Evolutionary conservation across 2,113 vertebrate species (phyloP), one percentile per base, ranked within the genome.

Genomic region (Ancistrus triradiatus): DNA sequence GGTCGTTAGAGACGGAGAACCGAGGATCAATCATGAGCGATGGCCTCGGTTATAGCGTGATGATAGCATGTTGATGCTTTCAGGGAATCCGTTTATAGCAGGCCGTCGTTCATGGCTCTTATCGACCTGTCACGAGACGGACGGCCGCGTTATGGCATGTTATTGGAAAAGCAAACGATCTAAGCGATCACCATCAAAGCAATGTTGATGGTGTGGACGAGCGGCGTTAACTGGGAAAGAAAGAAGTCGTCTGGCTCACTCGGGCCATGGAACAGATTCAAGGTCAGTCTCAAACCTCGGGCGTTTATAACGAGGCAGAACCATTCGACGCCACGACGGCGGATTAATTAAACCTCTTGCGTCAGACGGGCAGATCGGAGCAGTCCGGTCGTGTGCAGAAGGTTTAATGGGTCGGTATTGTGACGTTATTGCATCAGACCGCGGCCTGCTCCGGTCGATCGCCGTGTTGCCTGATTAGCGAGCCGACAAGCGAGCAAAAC

Each of bases 101-200:
- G 9, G 24, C 13, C 18, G 13, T 18, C 3, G 3, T 7, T 10
- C 4, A 1, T 2, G 19, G 7, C 46, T 40, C 22, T n/a, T 31
- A 58, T 57, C 19, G 63, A 38, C 52, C 13, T 10, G 11, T 48
- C 21, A 11, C 3, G 1, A 58, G 63, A 66, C 31, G 9, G 40
- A 66, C 43, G 13, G 52, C 33, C 24, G 31, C 24, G 58, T 57
- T 66, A 58, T 38, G 48, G 22, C 31, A 1, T 48, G 52, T 66
- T 66, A 66, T 66, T 66, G 52, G 52, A 48, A 38, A 38, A 48
- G 35, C 15, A 49, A 53, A 21, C 1, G 10, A 31, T 18, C 35
- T 6, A 10, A 17, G 9, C 17, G 51, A 35, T 55, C 37, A 37
- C 13, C 19, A 1, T 9, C 17, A 6, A 21, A 18, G 22, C 11